phyloP scores from a whole-genome alignment of 2,888 invertebrate species.

The Ormyrus rosae region DNA sequence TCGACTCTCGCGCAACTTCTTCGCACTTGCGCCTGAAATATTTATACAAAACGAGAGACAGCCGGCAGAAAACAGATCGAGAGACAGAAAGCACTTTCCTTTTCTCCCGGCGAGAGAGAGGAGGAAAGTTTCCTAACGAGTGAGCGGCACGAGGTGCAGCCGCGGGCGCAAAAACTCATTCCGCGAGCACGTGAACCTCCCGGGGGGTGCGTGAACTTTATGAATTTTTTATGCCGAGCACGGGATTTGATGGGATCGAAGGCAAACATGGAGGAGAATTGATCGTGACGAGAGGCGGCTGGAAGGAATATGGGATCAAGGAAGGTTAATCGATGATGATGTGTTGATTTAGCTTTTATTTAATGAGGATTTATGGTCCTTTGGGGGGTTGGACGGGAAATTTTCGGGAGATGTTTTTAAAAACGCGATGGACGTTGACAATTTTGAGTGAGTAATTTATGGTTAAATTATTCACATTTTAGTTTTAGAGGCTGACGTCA shows the following conservation, averaged over 20 bases:
- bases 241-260: slow-evolving; percentile 31
- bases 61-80: slow-evolving; percentile 1
- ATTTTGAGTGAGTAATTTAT: too few species aligned
- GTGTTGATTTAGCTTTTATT: too few species aligned
- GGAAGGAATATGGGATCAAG: too few species aligned
- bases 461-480: too few species aligned
- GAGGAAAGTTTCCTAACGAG: slow-evolving; percentile 30
- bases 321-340: too few species aligned
- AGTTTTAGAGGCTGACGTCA: too few species aligned
- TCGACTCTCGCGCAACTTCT: slow-evolving; percentile 10
- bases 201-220: slow-evolving; percentile 35
- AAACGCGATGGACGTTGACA: too few species aligned
- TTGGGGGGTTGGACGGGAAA: too few species aligned
- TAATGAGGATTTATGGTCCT: too few species aligned
- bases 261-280: not conserved
- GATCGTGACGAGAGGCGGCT: too few species aligned
- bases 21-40: slow-evolving; percentile 20
- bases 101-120: slow-evolving; percentile 13
- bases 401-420: too few species aligned
- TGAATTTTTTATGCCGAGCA: slow-evolving; percentile 49
- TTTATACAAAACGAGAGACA: slow-evolving; percentile 25
- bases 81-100: slow-evolving; percentile 32
- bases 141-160: slow-evolving; percentile 4
- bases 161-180: slow-evolving; percentile 51
- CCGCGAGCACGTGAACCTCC: not conserved